Conservation (phyloP, 1,140 invertebrate species). For the Hyphantria cunea region DNA sequence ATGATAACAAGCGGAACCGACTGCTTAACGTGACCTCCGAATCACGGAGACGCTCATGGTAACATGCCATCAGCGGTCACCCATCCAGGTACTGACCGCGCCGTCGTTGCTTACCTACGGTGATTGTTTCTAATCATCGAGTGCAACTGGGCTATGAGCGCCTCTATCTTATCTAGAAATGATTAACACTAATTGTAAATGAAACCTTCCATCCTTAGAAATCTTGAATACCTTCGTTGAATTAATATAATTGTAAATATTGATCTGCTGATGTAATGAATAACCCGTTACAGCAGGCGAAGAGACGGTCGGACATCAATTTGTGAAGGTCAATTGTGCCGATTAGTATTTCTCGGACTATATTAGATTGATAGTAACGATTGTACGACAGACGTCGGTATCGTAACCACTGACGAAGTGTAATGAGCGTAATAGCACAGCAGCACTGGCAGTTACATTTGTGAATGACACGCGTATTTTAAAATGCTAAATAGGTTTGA, state of each 20-base stretch:
- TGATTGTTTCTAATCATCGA: no score
- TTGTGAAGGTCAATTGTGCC: slow-evolving; percentile 46
- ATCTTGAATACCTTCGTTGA: slow-evolving; percentile 1
- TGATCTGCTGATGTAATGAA: slow-evolving; percentile 72
- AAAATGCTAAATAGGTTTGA: background rate
- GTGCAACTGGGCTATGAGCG: no score
- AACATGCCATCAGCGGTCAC: no score
- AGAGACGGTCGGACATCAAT: slow-evolving; percentile 31
- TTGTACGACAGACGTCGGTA: slow-evolving; percentile 28
- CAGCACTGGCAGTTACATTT: background rate
- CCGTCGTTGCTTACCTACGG: no score
- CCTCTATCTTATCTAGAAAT: background rate
- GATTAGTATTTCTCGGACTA: slow-evolving; percentile 7
- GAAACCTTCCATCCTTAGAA: slow-evolving; percentile 21
- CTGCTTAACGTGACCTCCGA: no score
- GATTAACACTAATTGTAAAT: background rate
- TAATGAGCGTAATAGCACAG: background rate
- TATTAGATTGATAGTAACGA: slow-evolving; percentile 29
- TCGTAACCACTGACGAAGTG: slow-evolving; percentile 1
- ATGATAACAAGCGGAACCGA: no score
- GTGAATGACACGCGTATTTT: slow-evolving; percentile 6
- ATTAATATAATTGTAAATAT: slow-evolving; percentile 59
- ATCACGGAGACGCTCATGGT: no score
- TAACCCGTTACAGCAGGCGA: slow-evolving; percentile 59
- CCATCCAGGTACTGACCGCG: no score